Evolutionary conservation across 92 coral and sea anemone genomes (phyloP).

Genomic region (Hydrozoanthus gracilis): DNA sequence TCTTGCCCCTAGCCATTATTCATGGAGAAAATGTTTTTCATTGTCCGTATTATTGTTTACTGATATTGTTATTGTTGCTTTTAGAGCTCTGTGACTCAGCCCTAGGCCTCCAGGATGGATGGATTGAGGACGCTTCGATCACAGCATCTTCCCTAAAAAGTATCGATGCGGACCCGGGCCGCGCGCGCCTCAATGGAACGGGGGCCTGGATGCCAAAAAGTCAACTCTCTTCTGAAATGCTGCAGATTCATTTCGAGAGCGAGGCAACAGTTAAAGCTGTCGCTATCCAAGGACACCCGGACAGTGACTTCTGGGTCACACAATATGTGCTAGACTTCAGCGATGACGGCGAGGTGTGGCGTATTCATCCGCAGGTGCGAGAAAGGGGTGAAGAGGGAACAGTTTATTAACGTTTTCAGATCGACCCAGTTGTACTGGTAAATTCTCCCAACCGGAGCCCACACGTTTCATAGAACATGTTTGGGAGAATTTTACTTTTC

Average conservation of each 20-base stretch:
- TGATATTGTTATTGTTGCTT: background rate
- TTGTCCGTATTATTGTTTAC: background rate
- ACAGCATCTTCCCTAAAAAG: constrained; percentile 80
- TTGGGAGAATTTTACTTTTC: too few species aligned
- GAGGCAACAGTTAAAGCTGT: constrained; percentile 76
- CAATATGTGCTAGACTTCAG: constrained; percentile 71
- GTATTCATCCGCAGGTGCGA: constrained; percentile 64
- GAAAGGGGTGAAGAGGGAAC: background rate
- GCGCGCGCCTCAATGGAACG: constrained; percentile 86
- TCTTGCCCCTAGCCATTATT: too few species aligned
- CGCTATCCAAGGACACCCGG: constrained; percentile 86
- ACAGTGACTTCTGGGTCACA: constrained; percentile 73
- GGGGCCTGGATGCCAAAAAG: constrained; percentile 87
- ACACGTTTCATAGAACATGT: too few species aligned
- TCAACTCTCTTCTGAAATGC: constrained; percentile 66
- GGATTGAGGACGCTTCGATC: constrained; percentile 74
- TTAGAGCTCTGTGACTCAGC: constrained; percentile 55
- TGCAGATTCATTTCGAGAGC: constrained; percentile 74
- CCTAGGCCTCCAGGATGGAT: constrained; percentile 78
- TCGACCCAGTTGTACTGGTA: background rate
- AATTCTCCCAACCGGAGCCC: too few species aligned
- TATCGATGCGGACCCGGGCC: constrained; percentile 72
- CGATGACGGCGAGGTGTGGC: constrained; percentile 72
- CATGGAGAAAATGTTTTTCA: background rate
- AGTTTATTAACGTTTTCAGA: background rate